Conservation (phyloP, 23 tunicate genomes). For the Trididemnum clinides region DNA sequence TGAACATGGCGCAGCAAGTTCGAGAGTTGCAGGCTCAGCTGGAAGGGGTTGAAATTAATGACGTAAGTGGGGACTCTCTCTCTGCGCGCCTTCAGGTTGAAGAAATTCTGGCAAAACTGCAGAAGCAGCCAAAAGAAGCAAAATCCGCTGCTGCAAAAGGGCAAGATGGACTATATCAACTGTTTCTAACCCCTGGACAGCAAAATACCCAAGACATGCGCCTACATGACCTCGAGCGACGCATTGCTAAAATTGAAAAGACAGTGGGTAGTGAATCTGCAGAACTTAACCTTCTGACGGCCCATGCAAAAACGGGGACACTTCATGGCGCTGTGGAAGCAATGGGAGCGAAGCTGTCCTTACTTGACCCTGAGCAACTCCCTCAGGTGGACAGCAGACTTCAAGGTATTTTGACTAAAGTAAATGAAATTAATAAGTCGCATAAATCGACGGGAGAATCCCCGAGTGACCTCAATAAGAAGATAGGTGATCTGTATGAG, state of each 20-base stretch:
- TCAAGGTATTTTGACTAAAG: constrained; percentile 76
- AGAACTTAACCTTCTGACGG: constrained; percentile 32
- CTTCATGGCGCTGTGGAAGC: constrained; percentile 52
- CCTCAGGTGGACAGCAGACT: constrained; percentile 83
- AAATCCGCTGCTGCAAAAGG: not conserved
- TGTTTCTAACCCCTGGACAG: constrained; percentile 37
- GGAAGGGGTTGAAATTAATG: not conserved
- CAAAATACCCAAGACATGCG: constrained; percentile 30
- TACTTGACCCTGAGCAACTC: constrained; percentile 84
- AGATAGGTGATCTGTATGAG: constrained; percentile 62
- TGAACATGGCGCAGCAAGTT: constrained; percentile 27
- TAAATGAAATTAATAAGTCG: constrained; percentile 87
- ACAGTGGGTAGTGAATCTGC: constrained; percentile 42
- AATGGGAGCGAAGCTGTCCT: constrained; percentile 59
- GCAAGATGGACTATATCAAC: constrained; percentile 20
- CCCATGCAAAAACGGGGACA: constrained; percentile 24
- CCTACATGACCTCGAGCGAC: constrained; percentile 56
- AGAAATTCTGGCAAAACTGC: constrained; percentile 19
- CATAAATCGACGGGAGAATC: constrained; percentile 50
- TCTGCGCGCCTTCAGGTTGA: constrained; percentile 9
- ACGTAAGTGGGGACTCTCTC: not conserved
- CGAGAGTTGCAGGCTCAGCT: constrained; percentile 35
- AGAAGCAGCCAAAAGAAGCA: not conserved
- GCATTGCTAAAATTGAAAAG: constrained; percentile 66
- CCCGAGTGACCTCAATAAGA: constrained; percentile 53